Conservation (phyloP, 2,888 invertebrate species). For the Drosophila longiperda region DNA sequence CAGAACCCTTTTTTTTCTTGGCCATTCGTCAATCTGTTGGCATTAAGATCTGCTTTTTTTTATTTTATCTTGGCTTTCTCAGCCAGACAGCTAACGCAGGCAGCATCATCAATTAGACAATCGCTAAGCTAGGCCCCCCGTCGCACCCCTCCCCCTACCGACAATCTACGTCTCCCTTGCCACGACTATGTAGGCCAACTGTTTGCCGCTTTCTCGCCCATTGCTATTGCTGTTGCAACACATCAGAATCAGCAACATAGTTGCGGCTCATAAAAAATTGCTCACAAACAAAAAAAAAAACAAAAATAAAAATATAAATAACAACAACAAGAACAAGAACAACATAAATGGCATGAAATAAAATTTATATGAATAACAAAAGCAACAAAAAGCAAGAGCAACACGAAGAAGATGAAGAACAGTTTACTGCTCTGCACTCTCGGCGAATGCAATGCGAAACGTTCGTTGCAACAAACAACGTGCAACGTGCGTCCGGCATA, state of each 20-base stretch:
- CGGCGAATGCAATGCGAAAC: constrained; percentile 59
- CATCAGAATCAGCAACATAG: constrained; percentile 80
- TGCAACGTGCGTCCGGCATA: constrained; percentile 78
- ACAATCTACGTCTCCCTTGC: background rate
- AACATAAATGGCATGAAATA: constrained; percentile 72
- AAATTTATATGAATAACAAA: constrained; percentile 80
- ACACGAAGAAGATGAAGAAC: constrained; percentile 52
- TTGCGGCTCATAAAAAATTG: constrained; percentile 78
- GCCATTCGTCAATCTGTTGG: constrained; percentile 29
- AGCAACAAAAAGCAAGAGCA: constrained; percentile 41
- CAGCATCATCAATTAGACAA: constrained; percentile 67
- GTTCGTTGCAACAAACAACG: constrained; percentile 26
- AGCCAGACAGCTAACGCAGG: constrained; percentile 11
- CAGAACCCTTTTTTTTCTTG: constrained; percentile 12
- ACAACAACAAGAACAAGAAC: constrained; percentile 11
- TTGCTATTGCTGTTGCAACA: constrained; percentile 58
- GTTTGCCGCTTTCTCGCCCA: constrained; percentile 71
- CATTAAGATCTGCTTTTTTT: constrained; percentile 38
- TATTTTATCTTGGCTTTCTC: constrained; percentile 23
- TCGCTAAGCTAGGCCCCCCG: constrained; percentile 41
- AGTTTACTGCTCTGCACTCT: constrained; percentile 64
- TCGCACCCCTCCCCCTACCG: background rate
- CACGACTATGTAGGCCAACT: constrained; percentile 70
- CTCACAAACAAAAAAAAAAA: constrained; percentile 67
- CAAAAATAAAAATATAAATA: constrained; percentile 30